Evolutionary conservation across 2,888 invertebrate species (phyloP), one percentile per base, ranked within the genome.

Genomic region (Onchidella celtica): DNA sequence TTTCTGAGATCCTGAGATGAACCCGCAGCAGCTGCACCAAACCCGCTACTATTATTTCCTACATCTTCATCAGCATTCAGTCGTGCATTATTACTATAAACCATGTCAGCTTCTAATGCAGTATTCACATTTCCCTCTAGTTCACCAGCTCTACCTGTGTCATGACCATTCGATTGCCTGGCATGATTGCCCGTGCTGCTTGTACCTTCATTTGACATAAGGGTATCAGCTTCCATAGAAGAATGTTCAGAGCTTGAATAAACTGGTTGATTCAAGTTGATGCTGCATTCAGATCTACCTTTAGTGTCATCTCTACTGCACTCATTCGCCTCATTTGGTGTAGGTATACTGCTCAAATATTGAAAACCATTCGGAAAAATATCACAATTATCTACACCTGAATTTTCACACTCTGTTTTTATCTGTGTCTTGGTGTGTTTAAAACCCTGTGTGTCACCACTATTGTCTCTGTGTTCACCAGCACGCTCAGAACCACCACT

Each of bases 21-120:
- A 38, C 32, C 57, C 38, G 61, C 57, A 57, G 36, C 24, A 2
- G 73, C 3, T n/a, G 73, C 57, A n/a, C 38, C 57, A n/a, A 72
- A 72, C 24, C 73, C 73, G 27, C 27, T 61, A 38, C 73, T 73
- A 24, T 73, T 59, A 27, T 59, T 73, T 34, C 59, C 61, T 59
- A 3, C 38, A 24, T 73, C 73, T 21, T 73, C 73, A 9, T 73
- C 73, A 21, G 73, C 59, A 38, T 73, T 73, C 36, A 73, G 38
- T 11, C 73, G 73, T 73, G 73, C 73, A 73, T 59, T 73, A 38
- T 73, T 73, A 57, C 73, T 73, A 73, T 57, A 73, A 29, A 61
- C 38, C 9, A 57, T 59, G 61, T 73, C 73, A 14, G 73, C 59
- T 36, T 73, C 73, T 24, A 73, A 17, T n/a, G 55, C 57, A 6